Base-by-base conservation (phyloP, 2,888 invertebrate genomes). In the Pyrochroa serraticornis region DNA sequence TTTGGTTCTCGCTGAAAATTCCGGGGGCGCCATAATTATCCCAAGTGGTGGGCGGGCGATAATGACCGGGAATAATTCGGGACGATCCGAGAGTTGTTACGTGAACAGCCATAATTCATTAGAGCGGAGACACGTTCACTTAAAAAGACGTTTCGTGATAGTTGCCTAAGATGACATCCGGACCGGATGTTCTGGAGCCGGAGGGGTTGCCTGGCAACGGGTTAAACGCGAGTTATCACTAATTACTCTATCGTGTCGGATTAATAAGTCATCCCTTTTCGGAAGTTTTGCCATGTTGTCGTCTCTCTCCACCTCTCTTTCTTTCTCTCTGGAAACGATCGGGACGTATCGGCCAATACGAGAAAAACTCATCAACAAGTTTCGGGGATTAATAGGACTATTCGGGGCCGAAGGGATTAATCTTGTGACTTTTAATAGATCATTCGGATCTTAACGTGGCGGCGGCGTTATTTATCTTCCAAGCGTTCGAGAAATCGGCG, bases 231-330 rank as follows among this genome's bases (percentile, higher is more conserved):
- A 58, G 45, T 54, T 64, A 52, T 45, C 60, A 30, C 54, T 64
- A 64, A 64, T 64, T 64, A 64, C 61, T 49, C 51, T 50, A 53
- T 54, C 56, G 52, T 59, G 49, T 60, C 36, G 38, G 58, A 64
- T 62, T 64, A 64, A 62, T 62, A 59, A 62, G 54, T 59, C 55
- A 59, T 60, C 51, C 50, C 50, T 2, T 42, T 45, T 46, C 38
- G 12, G 43, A 51, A 51, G 30, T 46, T 57, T 46, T 50, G 31
- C 47, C 22, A 41, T 42, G 10, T 30, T 8, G 36, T 38, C 53
- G 39, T 38, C 41, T 31, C 38, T 39, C 39, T 10, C 8, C 50
- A 22, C 46, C 22, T 22, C 34, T 14, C 32, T 32, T 8, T 12
- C n/a, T 7, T 22, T 22, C 22, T 22, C 14, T 12, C 22, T 14